Base-by-base conservation (phyloP, 2,888 invertebrate species). In the Pardosa pseudoannulata region DNA sequence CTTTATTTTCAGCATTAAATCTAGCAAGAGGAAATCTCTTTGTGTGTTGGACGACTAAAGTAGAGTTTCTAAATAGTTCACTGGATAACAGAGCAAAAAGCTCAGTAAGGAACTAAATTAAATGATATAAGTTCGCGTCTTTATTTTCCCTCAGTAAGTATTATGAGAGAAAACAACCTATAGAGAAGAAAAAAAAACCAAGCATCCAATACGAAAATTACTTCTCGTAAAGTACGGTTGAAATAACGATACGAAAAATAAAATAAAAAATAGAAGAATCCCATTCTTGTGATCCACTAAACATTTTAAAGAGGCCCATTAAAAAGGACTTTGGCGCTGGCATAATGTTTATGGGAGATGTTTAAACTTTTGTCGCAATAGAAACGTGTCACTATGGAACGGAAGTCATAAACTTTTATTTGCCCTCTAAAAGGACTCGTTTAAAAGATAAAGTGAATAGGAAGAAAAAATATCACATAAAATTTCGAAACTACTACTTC, bases 381-480 rank as follows among this genome's bases (percentile, higher is more conserved):
- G 46, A 46, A 46, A 46, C 46, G 16, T 46, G 46, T 46, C 46
- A 46, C 46, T 46, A 46, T 46, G 16, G 16, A 46, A 16, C 7
- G 46, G 46, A 46, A 46, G 46, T 46, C 46, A 46, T 46, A 46
- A 46, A 46, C 7, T 13, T 46, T 46, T 46, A 46, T 46, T 46
- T 46, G 46, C 7, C 9, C 46, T 46, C 46, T 46, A 46, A 46
- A 46, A 46, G 46, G 2, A 2, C 46, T 46, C 46, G 46, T 46
- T 46, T 46, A 46, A 46, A 46, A 46, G 46, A 46, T 46, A 46
- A 46, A 46, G 9, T 46, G 46, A 6, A 46, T 46, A 16, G 16
- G 16, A n/a, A 36, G 9, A 36, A 13, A 46, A 46, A 46, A 16
- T 16, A n/a, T n/a, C n/a, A 16, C 16, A 16, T 46, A 46, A 46